A percentile compares a stretch with the other conserved stretches of the same genome.
phyloP scores from a whole-genome alignment of 2,797 vertebrate species.

The Dallia pectoralis region DNA sequence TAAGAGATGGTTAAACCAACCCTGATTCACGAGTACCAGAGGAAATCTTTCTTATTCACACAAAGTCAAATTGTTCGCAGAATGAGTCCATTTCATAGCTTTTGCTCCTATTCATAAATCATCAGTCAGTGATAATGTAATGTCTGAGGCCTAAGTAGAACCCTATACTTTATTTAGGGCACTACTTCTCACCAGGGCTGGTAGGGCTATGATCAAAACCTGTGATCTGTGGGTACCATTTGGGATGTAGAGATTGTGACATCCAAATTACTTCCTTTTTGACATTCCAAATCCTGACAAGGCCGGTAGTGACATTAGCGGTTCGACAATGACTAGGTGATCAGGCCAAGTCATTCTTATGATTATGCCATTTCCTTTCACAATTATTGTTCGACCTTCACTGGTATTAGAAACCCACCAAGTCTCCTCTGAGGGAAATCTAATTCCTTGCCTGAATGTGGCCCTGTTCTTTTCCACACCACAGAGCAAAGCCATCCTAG shows the following conservation, averaged over 20 bases:
- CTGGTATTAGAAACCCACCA: not conserved
- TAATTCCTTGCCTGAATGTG: not conserved
- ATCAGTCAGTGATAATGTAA: too few relatives aligned
- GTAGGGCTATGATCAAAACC: too few relatives aligned
- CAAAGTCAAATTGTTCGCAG: too few relatives aligned
- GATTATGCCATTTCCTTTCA: not conserved
- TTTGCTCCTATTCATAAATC: too few relatives aligned
- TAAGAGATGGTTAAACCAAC: too few relatives aligned
- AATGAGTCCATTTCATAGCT: too few relatives aligned
- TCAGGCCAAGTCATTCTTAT: too few relatives aligned
- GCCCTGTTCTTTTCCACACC: not conserved
- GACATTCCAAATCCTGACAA: too few relatives aligned
- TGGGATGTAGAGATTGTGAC: conserved; percentile 6
- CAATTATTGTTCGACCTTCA: not conserved
- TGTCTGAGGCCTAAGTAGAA: not conserved
- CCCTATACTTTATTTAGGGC: not conserved
- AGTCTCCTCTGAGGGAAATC: conserved; percentile 8
- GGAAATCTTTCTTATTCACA: not conserved
- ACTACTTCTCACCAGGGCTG: not conserved
- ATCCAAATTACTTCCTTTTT: too few relatives aligned
- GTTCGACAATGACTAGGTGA: too few relatives aligned
- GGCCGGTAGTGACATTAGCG: too few relatives aligned
- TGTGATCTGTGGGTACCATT: conserved; percentile 10
- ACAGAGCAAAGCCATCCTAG: not conserved
- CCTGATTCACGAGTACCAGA: too few relatives aligned